Percentiles rank a stretch among this genome's conserved stretches.
These are phyloP conservation scores for Mareca penelope DNA, from an alignment of 2,797 vertebrate genomes.

Conservation along the genomic window DNA sequence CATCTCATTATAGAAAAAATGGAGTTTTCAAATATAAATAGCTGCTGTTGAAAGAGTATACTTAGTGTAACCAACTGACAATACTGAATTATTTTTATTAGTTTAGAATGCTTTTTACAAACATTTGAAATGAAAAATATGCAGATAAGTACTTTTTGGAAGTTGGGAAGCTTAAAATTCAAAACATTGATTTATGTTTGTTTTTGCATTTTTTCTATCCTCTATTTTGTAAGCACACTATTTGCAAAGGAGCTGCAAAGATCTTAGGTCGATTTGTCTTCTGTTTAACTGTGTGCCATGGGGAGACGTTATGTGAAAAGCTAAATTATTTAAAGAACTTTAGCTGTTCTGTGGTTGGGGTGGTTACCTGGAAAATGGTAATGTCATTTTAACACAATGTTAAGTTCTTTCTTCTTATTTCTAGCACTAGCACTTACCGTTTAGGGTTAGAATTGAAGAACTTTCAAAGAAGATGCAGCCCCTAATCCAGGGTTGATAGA, in stretches of 20 bases:
- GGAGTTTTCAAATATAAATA: not conserved
- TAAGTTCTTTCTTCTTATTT: constrained; percentile 43
- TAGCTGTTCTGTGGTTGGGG: not conserved
- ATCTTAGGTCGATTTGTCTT: not conserved
- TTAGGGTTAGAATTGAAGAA: constrained; percentile 16
- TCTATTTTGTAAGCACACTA: fast-evolving
- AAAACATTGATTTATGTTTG: not conserved
- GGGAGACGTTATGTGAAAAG: not conserved
- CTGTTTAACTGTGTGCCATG: not conserved
- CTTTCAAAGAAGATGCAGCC: constrained; percentile 48
- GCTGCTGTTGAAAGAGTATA: not conserved
- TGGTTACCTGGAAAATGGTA: not conserved
- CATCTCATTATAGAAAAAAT: not conserved
- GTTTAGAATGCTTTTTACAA: not conserved
- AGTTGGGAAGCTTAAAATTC: not conserved
- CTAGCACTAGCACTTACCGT: constrained; percentile 6
- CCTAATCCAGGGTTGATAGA: constrained; percentile 47
- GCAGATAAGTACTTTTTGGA: not conserved
- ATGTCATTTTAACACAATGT: constrained; percentile 65
- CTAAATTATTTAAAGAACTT: constrained; percentile 12
- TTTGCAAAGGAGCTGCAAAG: not conserved
- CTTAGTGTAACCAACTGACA: not conserved
- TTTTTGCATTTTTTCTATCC: not conserved
- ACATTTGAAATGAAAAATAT: not conserved
- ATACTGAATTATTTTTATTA: not conserved